These are phyloP conservation scores for Lordiphosa andalusiaca DNA, from an alignment of 2,888 invertebrate species.

Conservation along the genomic window DNA sequence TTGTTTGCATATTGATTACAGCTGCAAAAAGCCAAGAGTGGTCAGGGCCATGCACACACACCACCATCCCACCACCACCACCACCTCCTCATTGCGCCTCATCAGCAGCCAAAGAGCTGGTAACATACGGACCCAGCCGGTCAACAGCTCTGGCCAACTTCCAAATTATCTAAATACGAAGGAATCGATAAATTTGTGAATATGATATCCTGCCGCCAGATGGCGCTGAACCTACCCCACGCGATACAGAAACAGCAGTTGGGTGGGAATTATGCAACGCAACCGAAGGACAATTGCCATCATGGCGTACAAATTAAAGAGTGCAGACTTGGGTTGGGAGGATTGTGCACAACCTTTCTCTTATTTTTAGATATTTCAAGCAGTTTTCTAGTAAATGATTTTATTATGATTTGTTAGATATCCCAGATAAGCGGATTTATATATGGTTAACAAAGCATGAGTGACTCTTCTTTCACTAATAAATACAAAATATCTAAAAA, in stretches of 20 bases:
- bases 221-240: conserved; percentile 7
- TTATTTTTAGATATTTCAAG: no score
- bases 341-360: no score
- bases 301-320: conserved; percentile 16
- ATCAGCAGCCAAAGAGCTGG: conserved; percentile 16
- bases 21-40: conserved; percentile 62
- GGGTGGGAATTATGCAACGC: conserved; percentile 6
- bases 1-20: conserved; percentile 77
- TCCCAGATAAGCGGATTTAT: no score
- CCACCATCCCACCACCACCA: neutral
- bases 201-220: neutral
- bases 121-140: conserved; percentile 20
- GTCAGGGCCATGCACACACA: conserved; percentile 13
- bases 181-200: neutral
- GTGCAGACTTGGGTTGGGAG: neutral
- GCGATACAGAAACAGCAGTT: conserved; percentile 6
- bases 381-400: no score
- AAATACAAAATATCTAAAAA: no score
- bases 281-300: conserved; percentile 1
- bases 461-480: no score
- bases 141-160: conserved; percentile 23
- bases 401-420: no score
- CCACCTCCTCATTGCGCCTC: neutral
- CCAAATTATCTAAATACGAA: conserved; percentile 11
- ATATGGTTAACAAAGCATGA: no score